These are phyloP conservation scores for Bilobella aurantiaca DNA, from an alignment of 1,140 invertebrate genomes.

Conservation along the genomic window DNA sequence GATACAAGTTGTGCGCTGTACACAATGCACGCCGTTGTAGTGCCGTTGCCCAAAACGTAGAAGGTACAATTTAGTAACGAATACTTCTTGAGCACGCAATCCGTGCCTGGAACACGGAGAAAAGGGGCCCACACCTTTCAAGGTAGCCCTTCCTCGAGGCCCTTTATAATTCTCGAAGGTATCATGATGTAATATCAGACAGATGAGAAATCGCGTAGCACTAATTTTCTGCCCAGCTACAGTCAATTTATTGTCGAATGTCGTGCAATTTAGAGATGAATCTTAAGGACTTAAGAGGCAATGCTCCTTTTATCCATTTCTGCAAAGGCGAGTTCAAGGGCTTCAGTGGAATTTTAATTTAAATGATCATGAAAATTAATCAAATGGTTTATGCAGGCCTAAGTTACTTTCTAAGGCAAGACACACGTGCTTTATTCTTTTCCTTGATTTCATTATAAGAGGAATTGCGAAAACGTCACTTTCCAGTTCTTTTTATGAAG, in stretches of 20 bases:
- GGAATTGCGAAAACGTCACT: too few relatives aligned
- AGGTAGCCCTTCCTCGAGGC: background rate
- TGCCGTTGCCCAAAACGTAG: conserved; percentile 14
- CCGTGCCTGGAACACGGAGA: background rate
- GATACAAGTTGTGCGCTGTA: conserved; percentile 6
- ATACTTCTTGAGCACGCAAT: conserved; percentile 31
- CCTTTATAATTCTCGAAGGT: background rate
- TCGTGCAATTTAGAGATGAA: conserved; percentile 12
- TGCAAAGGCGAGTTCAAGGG: too few relatives aligned
- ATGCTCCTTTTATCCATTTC: too few relatives aligned
- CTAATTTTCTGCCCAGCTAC: background rate
- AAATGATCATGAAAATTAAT: background rate
- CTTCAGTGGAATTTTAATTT: background rate
- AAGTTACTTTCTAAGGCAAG: too few relatives aligned
- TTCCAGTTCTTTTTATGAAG: too few relatives aligned
- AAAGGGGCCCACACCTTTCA: too few relatives aligned
- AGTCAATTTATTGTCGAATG: conserved; percentile 8
- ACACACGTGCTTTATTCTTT: too few relatives aligned
- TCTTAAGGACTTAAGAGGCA: background rate
- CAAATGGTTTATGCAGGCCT: too few relatives aligned
- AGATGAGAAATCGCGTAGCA: background rate
- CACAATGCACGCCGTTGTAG: background rate
- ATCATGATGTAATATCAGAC: conserved; percentile 4
- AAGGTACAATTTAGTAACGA: conserved; percentile 17
- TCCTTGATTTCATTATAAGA: too few relatives aligned